phyloP scores from a whole-genome alignment of 2,888 invertebrate species.

The Leptura quadrifasciata region DNA sequence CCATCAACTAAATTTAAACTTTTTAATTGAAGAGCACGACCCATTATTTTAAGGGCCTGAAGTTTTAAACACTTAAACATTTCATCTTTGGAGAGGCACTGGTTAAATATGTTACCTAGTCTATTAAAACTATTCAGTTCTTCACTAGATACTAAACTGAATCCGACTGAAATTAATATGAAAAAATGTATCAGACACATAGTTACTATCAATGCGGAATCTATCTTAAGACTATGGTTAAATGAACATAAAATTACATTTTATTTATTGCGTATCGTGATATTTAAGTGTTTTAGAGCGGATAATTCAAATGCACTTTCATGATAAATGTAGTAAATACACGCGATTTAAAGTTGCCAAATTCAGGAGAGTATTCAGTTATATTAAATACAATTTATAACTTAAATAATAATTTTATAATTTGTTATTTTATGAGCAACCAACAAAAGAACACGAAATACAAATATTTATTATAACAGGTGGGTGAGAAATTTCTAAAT shows the following conservation, averaged over 20 bases:
- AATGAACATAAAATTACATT: conserved; percentile 38
- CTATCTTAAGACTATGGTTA: conserved; percentile 32
- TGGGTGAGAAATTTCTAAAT: too few relatives aligned
- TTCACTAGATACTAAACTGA: conserved; percentile 20
- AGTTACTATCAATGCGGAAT: conserved; percentile 10
- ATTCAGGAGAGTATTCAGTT: background rate
- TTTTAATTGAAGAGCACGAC: conserved; percentile 80
- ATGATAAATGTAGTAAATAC: background rate
- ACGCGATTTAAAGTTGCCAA: background rate
- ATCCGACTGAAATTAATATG: conserved; percentile 12
- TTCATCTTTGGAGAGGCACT: conserved; percentile 80
- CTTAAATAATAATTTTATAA: background rate
- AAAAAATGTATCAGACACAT: conserved; percentile 14
- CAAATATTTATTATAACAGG: too few relatives aligned
- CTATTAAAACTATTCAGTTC: conserved; percentile 37
- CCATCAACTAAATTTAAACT: conserved; percentile 80
- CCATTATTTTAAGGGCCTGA: conserved; percentile 80
- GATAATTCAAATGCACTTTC: conserved; percentile 42
- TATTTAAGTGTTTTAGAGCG: conserved; percentile 53
- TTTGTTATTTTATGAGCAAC: too few relatives aligned
- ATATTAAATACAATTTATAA: background rate
- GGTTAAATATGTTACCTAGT: conserved; percentile 75
- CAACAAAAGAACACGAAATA: too few relatives aligned
- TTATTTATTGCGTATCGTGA: conserved; percentile 48
- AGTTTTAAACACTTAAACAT: conserved; percentile 83